phyloP scores from a whole-genome alignment of 2,888 invertebrate genomes.

The Mesoligia furuncula region DNA sequence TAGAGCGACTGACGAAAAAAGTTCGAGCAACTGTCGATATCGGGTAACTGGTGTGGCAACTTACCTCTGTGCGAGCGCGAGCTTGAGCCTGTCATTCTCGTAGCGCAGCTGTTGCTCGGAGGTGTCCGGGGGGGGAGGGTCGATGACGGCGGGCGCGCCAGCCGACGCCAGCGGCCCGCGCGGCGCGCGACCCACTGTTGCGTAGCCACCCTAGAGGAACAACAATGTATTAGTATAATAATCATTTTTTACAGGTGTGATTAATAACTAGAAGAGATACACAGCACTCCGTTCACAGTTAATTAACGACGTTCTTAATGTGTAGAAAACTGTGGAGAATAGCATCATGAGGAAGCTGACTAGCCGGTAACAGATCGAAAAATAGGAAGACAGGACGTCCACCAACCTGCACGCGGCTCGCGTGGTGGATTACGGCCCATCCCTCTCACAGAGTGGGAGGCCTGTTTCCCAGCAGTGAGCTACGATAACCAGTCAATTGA shows the following conservation, averaged over 20 bases:
- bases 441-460: not conserved
- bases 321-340: not conserved
- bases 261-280: no score
- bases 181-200: slow-evolving; percentile 84
- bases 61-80: slow-evolving; percentile 97
- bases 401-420: not conserved
- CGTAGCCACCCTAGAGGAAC: slow-evolving; percentile 80
- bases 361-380: not conserved
- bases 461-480: not conserved
- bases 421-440: not conserved
- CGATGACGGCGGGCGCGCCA: slow-evolving; percentile 69
- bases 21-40: not conserved
- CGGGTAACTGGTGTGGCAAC: slow-evolving; percentile 50
- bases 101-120: slow-evolving; percentile 97
- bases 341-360: not conserved
- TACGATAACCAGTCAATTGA: not conserved
- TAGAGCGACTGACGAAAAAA: not conserved
- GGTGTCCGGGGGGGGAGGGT: slow-evolving; percentile 67
- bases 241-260: no score
- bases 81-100: slow-evolving; percentile 98
- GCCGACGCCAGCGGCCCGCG: slow-evolving; percentile 75
- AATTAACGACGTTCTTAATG: not conserved
- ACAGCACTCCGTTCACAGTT: no score
- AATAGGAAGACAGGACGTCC: not conserved
- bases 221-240: not conserved